Evolutionary conservation across 2,797 vertebrate genomes (phyloP).

Genomic region (Brotula barbata): DNA sequence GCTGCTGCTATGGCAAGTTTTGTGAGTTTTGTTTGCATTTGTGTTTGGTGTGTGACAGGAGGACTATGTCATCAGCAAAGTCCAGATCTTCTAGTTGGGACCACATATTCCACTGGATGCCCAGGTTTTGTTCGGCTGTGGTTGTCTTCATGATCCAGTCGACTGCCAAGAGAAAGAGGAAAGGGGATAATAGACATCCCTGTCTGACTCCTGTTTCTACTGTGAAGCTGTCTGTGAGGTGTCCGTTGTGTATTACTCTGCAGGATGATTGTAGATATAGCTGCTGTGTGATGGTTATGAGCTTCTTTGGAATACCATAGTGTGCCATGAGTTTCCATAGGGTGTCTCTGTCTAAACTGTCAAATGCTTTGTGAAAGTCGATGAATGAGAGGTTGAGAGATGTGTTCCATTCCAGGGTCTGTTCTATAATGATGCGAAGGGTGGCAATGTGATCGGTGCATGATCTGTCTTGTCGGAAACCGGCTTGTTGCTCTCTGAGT

Average conservation of each 20-base stretch:
- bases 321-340: constrained; percentile 3
- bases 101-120: too few species aligned
- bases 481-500: constrained; percentile 16
- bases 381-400: constrained; percentile 6
- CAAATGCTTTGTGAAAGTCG: constrained; percentile 12
- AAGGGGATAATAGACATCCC: too few species aligned
- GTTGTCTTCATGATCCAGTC: too few species aligned
- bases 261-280: not conserved
- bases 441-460: constrained; percentile 22
- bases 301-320: constrained; percentile 5
- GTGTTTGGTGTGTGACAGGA: too few species aligned
- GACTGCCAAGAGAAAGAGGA: too few species aligned
- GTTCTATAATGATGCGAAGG: constrained; percentile 18
- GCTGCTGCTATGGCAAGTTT: too few species aligned
- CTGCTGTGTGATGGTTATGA: constrained; percentile 1
- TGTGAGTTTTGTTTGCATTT: too few species aligned
- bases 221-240: not conserved
- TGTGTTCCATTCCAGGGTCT: constrained; percentile 10
- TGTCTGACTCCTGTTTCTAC: not conserved
- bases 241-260: constrained; percentile 7
- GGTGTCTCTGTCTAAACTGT: constrained; percentile 16
- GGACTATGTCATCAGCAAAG: too few species aligned
- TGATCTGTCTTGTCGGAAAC: constrained; percentile 13
- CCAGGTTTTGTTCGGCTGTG: too few species aligned
- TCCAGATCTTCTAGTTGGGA: too few species aligned